These are phyloP conservation scores for Rhagoletis pomonella DNA, from an alignment of 1,140 invertebrate species.

Conservation along the genomic window DNA sequence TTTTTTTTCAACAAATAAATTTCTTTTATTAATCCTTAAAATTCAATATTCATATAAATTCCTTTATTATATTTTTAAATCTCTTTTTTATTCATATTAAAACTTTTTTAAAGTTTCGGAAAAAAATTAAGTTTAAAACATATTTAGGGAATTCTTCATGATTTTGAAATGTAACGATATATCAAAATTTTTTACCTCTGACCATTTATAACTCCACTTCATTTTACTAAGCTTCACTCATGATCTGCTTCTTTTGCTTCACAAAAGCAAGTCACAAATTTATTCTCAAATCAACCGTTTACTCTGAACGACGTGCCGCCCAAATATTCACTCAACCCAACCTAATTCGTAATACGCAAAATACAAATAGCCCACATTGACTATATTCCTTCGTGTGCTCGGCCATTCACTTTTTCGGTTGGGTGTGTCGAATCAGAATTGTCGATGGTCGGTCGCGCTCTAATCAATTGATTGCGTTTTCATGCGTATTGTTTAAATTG, in stretches of 20 bases:
- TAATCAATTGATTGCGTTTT: constrained; percentile 52
- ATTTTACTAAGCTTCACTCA: background rate
- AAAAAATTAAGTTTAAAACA: background rate
- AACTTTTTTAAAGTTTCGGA: background rate
- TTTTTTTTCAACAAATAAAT: background rate
- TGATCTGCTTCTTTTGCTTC: background rate
- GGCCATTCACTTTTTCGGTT: background rate
- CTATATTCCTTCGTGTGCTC: background rate
- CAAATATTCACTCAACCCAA: background rate
- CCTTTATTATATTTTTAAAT: background rate
- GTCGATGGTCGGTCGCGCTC: background rate
- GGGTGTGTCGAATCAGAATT: background rate
- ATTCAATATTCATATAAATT: background rate
- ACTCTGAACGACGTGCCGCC: background rate
- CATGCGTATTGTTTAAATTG: constrained; percentile 51
- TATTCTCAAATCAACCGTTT: background rate
- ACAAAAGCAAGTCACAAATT: background rate
- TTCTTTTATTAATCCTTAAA: background rate
- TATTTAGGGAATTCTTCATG: background rate
- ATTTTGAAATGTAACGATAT: background rate
- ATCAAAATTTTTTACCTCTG: too few relatives aligned
- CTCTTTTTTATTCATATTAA: background rate
- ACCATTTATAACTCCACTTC: background rate
- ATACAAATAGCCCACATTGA: background rate
- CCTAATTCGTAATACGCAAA: background rate